Evolutionary conservation across 2,797 vertebrate species (phyloP).

Genomic region (Lepus oiostolus): DNA sequence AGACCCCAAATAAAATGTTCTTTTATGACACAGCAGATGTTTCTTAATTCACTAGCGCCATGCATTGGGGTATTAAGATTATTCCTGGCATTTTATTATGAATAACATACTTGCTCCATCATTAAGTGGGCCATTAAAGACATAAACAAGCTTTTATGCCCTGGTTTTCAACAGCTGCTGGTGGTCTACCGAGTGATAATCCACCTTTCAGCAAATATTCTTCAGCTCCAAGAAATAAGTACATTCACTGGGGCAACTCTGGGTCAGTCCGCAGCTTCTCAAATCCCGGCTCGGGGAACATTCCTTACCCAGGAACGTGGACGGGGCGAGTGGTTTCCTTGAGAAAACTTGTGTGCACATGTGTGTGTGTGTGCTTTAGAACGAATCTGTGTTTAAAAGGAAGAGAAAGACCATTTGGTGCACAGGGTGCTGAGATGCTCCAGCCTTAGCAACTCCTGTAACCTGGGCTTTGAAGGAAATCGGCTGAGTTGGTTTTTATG

Average conservation of each 20-base stretch:
- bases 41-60: conserved; percentile 92
- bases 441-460: conserved; percentile 66
- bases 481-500: conserved; percentile 80
- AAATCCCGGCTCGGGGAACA: conserved; percentile 63
- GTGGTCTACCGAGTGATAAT: conserved; percentile 93
- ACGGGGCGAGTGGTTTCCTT: conserved; percentile 32
- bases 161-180: conserved; percentile 91
- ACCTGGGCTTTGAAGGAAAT: conserved; percentile 84
- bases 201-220: conserved; percentile 89
- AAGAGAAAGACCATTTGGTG: neutral
- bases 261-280: conserved; percentile 69
- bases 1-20: conserved; percentile 84
- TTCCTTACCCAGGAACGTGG: conserved; percentile 66
- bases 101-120: conserved; percentile 91
- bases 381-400: neutral
- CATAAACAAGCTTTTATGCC: conserved; percentile 92
- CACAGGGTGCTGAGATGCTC: neutral
- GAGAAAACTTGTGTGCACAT: neutral
- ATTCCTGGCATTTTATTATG: conserved; percentile 90
- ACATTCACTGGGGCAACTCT: conserved; percentile 80
- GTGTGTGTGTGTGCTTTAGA: neutral
- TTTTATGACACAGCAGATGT: conserved; percentile 92
- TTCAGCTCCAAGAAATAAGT: conserved; percentile 82
- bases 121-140: conserved; percentile 93
- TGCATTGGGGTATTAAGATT: conserved; percentile 91